Percentiles rank a stretch among this genome's conserved stretches.
These are phyloP conservation scores for Astropecten irregularis DNA, from an alignment of 53 echinoderm and acorn worm species.

Conservation along the genomic window DNA sequence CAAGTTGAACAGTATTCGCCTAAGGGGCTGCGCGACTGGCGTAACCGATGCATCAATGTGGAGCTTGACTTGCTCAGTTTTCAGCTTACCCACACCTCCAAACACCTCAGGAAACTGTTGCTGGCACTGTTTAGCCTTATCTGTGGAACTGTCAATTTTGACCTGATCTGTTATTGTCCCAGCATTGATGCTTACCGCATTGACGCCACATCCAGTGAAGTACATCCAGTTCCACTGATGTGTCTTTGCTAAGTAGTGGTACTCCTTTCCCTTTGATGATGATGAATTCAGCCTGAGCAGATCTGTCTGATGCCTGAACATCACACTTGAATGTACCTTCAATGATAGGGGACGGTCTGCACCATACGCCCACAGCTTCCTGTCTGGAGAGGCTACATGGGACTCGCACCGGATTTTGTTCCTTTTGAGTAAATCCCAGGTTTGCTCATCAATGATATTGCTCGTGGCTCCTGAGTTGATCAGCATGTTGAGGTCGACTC, in stretches of 20 bases:
- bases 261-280: conserved; percentile 13
- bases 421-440: conserved; percentile 17
- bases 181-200: not conserved
- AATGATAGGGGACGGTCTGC: conserved; percentile 49
- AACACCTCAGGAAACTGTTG: conserved; percentile 4
- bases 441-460: conserved; percentile 28
- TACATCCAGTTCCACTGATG: conserved; percentile 13
- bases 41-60: conserved; percentile 23
- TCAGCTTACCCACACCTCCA: conserved; percentile 50
- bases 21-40: conserved; percentile 36
- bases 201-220: conserved; percentile 3
- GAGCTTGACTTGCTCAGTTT: conserved; percentile 48
- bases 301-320: not conserved
- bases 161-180: not conserved
- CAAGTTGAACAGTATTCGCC: conserved; percentile 36
- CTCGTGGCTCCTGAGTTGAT: conserved; percentile 23
- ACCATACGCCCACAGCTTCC: conserved; percentile 58
- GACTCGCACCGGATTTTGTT: conserved; percentile 12
- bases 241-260: conserved; percentile 33
- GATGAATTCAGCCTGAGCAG: not conserved
- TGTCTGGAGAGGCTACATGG: conserved; percentile 2
- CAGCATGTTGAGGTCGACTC: conserved; percentile 20
- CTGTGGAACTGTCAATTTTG: not conserved
- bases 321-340: conserved; percentile 46
- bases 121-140: not conserved